phyloP scores from a whole-genome alignment of 2,888 invertebrate genomes.

The Sialis fuliginosa region DNA sequence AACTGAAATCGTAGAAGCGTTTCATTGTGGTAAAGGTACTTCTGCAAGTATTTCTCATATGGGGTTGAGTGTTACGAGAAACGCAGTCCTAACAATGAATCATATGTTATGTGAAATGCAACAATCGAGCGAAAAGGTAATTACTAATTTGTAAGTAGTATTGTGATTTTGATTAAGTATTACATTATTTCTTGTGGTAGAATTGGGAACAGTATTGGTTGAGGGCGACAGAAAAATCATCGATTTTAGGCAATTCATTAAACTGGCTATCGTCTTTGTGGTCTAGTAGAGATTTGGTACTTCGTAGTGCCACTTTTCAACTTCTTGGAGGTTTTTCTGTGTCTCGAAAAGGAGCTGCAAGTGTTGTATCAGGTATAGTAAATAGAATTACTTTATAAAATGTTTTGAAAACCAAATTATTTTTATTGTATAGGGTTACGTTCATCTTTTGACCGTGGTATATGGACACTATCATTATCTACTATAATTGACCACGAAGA shows the following conservation, averaged over 20 bases:
- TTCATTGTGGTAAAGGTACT: conserved; percentile 28
- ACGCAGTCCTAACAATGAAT: conserved; percentile 32
- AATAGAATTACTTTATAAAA: neutral
- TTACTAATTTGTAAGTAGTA: neutral
- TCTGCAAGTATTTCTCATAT: conserved; percentile 32
- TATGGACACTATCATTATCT: conserved; percentile 20
- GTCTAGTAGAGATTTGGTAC: conserved; percentile 30
- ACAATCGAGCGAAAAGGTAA: conserved; percentile 24
- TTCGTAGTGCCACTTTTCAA: conserved; percentile 32
- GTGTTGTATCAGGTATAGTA: conserved; percentile 18
- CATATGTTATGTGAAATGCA: conserved; percentile 32
- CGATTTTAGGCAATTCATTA: conserved; percentile 14
- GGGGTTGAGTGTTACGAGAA: conserved; percentile 34
- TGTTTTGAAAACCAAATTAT: too few species aligned
- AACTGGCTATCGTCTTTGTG: conserved; percentile 28
- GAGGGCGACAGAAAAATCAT: conserved; percentile 12
- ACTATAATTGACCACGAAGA: conserved; percentile 28
- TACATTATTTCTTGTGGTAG: conserved; percentile 8
- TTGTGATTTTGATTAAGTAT: neutral
- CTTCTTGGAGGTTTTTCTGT: conserved; percentile 27
- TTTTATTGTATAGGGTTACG: neutral
- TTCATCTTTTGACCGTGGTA: conserved; percentile 13
- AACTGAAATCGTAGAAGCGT: conserved; percentile 30
- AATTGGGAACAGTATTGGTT: conserved; percentile 22
- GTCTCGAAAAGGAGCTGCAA: conserved; percentile 17